phyloP scores from a whole-genome alignment of 2,113 vertebrate species.

The Scophthalmus maximus region DNA sequence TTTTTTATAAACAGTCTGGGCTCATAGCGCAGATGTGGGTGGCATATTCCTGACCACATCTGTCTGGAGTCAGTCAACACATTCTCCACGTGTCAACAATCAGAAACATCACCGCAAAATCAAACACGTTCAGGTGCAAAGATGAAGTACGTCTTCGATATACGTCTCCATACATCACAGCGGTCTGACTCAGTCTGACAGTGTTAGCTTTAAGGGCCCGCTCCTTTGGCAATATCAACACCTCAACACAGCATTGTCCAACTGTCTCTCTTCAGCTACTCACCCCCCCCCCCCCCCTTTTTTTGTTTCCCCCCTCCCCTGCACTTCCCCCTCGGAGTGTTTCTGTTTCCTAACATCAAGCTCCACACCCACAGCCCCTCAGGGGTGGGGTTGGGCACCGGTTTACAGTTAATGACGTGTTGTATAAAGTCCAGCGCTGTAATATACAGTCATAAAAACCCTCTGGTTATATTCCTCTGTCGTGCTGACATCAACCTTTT shows the following conservation, averaged over 20 bases:
- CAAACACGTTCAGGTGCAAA: background rate
- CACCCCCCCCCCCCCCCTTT: background rate
- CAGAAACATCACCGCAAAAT: background rate
- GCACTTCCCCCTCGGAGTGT: background rate
- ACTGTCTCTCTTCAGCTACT: slow-evolving; percentile 14
- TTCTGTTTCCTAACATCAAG: slow-evolving; percentile 6
- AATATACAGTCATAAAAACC: slow-evolving; percentile 44
- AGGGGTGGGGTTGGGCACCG: slow-evolving; percentile 2
- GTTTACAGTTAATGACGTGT: slow-evolving; percentile 30
- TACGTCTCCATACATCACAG: background rate
- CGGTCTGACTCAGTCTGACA: too few species aligned
- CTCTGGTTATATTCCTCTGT: slow-evolving; percentile 36
- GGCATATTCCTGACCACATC: too few species aligned
- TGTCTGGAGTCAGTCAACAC: slow-evolving; percentile 19
- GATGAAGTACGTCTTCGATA: background rate
- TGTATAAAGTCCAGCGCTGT: slow-evolving; percentile 8
- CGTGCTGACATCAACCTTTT: background rate
- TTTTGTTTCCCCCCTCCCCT: background rate
- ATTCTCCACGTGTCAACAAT: slow-evolving; percentile 17
- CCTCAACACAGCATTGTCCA: background rate
- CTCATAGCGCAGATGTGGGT: too few species aligned
- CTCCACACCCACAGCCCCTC: background rate
- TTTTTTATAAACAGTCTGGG: too few species aligned
- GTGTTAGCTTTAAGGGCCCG: slow-evolving; percentile 9
- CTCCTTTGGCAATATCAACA: slow-evolving; percentile 1